Evolutionary conservation across 1,140 invertebrate species (phyloP), one percentile per base, ranked within the genome.

Genomic region (Euschistus heros): DNA sequence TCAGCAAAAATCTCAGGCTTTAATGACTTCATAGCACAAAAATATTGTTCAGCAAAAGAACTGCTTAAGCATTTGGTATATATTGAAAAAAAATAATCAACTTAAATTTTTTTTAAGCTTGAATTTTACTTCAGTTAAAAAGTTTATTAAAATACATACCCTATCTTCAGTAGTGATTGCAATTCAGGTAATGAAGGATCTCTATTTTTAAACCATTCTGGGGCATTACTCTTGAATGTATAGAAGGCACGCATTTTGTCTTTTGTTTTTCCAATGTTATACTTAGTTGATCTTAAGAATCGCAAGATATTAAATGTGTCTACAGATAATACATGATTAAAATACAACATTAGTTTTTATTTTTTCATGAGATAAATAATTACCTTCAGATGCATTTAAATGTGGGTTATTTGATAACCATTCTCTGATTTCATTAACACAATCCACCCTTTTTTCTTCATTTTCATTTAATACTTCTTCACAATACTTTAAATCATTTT

Each of bases 271-370:
- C 82, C 79, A 0, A 80, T 63, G 67, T 84, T 75, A 69, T 80
- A 86, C 72, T 86, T 86, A 61, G 81, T 81, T 24, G 77, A 76
- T 47, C 83, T 74, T 44, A 86, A 69, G 73, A 86, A 87, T 44
- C 81, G 18, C 14, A 68, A 47, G 18, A 71, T 62, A 44, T 63
- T 71, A 30, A 65, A 65, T 15, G 57, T 47, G 68, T 68, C 69
- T 70, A 47, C 17, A 26, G 8, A 18, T 17, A 22, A 8, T n/a
- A 59, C 2, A 22, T n/a, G n/a, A 17, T 26, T 27, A 18, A 42
- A 37, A 61, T n/a, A 0, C 8, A n/a, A 26, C 4, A n/a, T n/a
- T n/a, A n/a, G 7, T 15, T 61, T 37, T 22, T 6, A 26, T 42
- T 5, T 18, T 42, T 5, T 61, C 24, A 57, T 18, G n/a, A 26